phyloP scores from a whole-genome alignment of 2,888 invertebrate genomes.

The Protophormia terraenovae region DNA sequence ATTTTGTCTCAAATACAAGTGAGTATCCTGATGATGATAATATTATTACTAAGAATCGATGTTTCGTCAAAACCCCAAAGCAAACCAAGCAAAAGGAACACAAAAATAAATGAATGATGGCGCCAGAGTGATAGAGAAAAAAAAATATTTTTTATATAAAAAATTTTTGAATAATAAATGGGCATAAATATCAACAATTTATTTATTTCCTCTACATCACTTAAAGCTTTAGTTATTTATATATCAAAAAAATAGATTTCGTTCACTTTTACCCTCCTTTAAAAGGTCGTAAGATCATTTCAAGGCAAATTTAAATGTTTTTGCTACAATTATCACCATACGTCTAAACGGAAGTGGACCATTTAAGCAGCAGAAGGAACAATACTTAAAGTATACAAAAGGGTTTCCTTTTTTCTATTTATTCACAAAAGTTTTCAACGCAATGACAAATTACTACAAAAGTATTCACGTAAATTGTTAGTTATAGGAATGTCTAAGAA shows the following conservation, averaged over 20 bases:
- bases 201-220: too few species aligned
- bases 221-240: not conserved
- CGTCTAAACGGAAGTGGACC: slow-evolving; percentile 37
- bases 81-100: slow-evolving; percentile 18
- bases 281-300: slow-evolving; percentile 12
- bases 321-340: slow-evolving; percentile 45
- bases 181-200: not conserved
- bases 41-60: slow-evolving; percentile 23
- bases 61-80: slow-evolving; percentile 1
- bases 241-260: not conserved
- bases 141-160: not conserved
- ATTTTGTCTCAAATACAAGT: not conserved
- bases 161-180: not conserved
- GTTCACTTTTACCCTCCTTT: not conserved
- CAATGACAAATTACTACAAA: slow-evolving; percentile 1
- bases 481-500: not conserved
- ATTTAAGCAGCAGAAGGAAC: not conserved
- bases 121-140: slow-evolving; percentile 25
- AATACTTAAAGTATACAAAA: not conserved
- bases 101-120: slow-evolving; percentile 32
- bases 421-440: not conserved
- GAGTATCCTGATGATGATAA: slow-evolving; percentile 16
- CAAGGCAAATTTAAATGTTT: not conserved
- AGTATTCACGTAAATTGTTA: not conserved
- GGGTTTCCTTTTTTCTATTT: slow-evolving; percentile 3